phyloP scores from a whole-genome alignment of 2,113 vertebrate genomes.

The Elaphurus davidianus region DNA sequence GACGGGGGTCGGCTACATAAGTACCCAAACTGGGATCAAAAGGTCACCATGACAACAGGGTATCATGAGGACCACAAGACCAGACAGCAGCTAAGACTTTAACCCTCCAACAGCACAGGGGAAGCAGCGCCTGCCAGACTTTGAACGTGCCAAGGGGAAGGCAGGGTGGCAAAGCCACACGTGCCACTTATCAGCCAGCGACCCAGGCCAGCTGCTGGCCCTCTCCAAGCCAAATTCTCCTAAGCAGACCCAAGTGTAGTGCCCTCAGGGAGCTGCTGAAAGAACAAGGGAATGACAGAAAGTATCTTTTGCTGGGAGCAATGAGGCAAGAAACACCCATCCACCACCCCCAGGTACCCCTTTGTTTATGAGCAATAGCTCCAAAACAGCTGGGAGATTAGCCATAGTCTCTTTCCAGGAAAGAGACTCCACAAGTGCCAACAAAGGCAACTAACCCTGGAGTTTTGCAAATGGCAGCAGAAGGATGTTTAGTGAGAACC shows the following conservation, averaged over 20 bases:
- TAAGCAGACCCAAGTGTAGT: background rate
- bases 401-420: background rate
- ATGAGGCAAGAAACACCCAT: background rate
- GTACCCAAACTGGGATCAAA: background rate
- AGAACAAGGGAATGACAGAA: background rate
- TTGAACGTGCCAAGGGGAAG: background rate
- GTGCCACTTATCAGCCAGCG: too few species aligned
- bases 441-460: background rate
- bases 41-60: background rate
- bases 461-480: background rate
- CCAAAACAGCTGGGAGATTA: background rate
- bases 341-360: background rate
- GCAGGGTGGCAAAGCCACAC: background rate
- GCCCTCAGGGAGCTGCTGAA: background rate
- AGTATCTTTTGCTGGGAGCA: background rate
- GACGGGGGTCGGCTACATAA: background rate
- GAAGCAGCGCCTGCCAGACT: background rate
- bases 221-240: background rate
- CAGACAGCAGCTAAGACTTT: background rate
- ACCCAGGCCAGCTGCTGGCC: background rate
- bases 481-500: background rate
- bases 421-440: background rate
- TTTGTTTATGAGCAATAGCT: background rate
- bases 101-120: background rate
- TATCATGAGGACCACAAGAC: background rate